Base-by-base conservation (phyloP, 2,797 vertebrate genomes). In the Percopsis omiscomaycus region DNA sequence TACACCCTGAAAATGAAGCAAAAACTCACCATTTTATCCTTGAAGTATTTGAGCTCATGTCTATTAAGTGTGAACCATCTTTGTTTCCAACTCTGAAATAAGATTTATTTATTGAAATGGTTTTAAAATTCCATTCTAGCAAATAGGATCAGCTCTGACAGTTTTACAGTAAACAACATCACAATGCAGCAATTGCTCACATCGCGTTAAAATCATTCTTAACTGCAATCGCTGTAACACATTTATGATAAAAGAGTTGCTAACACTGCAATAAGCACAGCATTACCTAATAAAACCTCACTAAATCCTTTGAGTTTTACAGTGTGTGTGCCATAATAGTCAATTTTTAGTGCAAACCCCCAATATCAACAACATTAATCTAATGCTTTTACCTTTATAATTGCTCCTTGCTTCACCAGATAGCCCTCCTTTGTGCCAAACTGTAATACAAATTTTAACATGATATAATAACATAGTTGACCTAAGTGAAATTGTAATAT, bases 391-490 rank as follows among this genome's bases (percentile, higher is more conserved):
- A 98, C 97, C 96, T 97, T 98, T 59, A 99, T 89, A 61, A 97
- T 71, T 14, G 88, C 94, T n/a, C 97, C 97, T 89, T 95, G 95
- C 86, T 99, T 99, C 81, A 94, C 87, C 72, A 99, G 94, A 77
- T 95, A 98, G 2, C 97, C 97, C 84, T 99, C 97, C 75, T 98
- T 99, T 2, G 97, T 98, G 14, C 95, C 97, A 27, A 99, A 89
- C 97, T 99, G 91, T 48, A 89, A 68, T 62, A 4, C 75, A 14
- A 82, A 0, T 5, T 3, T 32, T 46, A 14, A 61, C 12, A 12
- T 73, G 55, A 69, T 29, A 15, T 8, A 30, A 8, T 49, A 10
- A 61, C 3, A n/a, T 8, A 37, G 32, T 9, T 37, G 44, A 27
- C 1, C 22, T 22, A 22, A 22, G 22, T 22, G 22, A 51, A 4